Evolutionary conservation across 2,888 invertebrate species (phyloP), one percentile per base, ranked within the genome.

Genomic region (Liopterus haemorrhoidalis): DNA sequence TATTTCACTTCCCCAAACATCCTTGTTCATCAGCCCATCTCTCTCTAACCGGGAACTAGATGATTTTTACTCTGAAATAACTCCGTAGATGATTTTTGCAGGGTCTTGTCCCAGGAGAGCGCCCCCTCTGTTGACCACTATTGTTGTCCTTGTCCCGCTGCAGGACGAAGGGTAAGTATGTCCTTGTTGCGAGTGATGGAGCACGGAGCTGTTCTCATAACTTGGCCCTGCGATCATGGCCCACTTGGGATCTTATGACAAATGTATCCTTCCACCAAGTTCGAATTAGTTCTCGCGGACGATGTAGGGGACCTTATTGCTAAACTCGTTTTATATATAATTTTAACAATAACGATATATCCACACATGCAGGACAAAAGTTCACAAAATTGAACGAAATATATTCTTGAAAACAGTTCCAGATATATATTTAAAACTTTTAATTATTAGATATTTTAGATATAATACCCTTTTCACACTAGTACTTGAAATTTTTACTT

Each of bases 161-260:
- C 18, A 19, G 33, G 6, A 33, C 3, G 32, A 19, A 15, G 15
- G 12, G 18, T 22, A 8, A 22, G 9, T 6, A 22, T 22, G 9
- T 12, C 11, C 11, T 11, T 28, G 28, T 5, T 28, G 22, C 28
- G 4, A 5, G 11, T 11, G n/a, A 5, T 11, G 8, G 5, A 28
- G 4, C 11, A 16, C 39, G 28, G 48, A 40, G 41, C 39, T 44
- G 46, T 52, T 65, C 66, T 68, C 69, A 69, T 69, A 69, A 69
- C 69, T 69, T 68, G 68, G 67, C 67, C 67, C 67, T 65, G 66
- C 68, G 68, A 69, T 69, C 68, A 69, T 69, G 67, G 68, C 68
- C 59, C 69, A 58, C 68, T 52, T 53, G 69, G 67, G 69, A 69
- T 62, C 63, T 63, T 66, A 68, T 69, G 69, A 69, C 68, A 69